A percentile compares a stretch with the other conserved stretches of the same genome.
Evolutionary conservation across 2,113 vertebrate species (phyloP).

Genomic region (Cyprinodon brontotheroides): DNA sequence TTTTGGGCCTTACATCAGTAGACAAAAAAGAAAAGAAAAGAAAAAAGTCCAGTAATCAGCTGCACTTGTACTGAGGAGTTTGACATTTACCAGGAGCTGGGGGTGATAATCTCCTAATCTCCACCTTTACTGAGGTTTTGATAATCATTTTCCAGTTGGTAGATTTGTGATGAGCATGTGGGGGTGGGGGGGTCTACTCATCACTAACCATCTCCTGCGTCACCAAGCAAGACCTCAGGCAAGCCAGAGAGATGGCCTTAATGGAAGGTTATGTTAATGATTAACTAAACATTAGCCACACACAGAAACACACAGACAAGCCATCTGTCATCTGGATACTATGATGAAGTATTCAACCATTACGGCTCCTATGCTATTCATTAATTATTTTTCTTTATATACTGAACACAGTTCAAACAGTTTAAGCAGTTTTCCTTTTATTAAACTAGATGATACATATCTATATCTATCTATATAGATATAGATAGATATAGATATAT

Average conservation of each 20-base stretch:
- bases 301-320: conserved; percentile 44
- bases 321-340: conserved; percentile 67
- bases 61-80: neutral
- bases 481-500: too few species aligned
- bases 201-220: conserved; percentile 58
- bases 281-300: conserved; percentile 72
- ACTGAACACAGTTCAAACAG: neutral
- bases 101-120: conserved; percentile 28
- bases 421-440: neutral
- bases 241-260: conserved; percentile 54
- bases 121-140: conserved; percentile 13
- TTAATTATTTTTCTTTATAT: neutral
- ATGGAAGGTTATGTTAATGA: conserved; percentile 66
- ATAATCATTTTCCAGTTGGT: conserved; percentile 55
- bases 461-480: too few species aligned
- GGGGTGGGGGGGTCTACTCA: conserved; percentile 42
- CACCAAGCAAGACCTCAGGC: conserved; percentile 49
- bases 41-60: neutral
- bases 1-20: neutral
- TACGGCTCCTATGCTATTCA: neutral
- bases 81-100: conserved; percentile 45
- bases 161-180: conserved; percentile 48
- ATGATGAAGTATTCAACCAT: conserved; percentile 29
- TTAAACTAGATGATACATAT: too few species aligned
- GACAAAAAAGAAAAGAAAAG: neutral